Percentiles rank a stretch among this genome's conserved stretches.
These are phyloP conservation scores for Anolis sagrei DNA, from an alignment of 2,113 vertebrate genomes.

Conservation along the genomic window DNA sequence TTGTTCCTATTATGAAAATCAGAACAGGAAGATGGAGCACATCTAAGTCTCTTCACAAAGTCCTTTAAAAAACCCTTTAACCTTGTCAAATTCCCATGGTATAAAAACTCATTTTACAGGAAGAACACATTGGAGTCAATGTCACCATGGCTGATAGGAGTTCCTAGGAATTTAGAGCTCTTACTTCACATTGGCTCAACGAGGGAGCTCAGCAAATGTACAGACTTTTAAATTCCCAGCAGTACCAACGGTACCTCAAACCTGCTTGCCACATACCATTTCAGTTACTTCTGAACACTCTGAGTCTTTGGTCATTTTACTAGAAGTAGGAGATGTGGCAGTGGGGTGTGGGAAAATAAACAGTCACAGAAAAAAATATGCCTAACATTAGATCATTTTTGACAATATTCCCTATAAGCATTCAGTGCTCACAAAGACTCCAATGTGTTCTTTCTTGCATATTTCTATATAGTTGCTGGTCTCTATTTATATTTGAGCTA, in stretches of 20 bases:
- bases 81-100: background rate
- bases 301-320: background rate
- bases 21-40: background rate
- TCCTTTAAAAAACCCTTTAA: background rate
- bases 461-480: background rate
- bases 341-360: background rate
- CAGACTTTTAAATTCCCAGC: background rate
- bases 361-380: no score
- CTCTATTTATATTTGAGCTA: background rate
- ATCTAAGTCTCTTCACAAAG: background rate
- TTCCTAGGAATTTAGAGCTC: background rate
- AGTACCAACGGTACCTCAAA: background rate
- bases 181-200: background rate
- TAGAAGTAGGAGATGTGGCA: background rate
- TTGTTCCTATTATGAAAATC: constrained; percentile 87
- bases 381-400: background rate
- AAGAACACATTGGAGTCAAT: background rate
- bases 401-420: background rate
- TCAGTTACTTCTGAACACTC: background rate
- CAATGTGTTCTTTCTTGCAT: background rate
- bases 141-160: background rate
- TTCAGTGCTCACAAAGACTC: background rate
- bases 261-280: background rate
- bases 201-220: background rate
- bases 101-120: background rate